These are phyloP conservation scores for Nephotettix cincticeps DNA, from an alignment of 1,140 invertebrate species.

Conservation along the genomic window DNA sequence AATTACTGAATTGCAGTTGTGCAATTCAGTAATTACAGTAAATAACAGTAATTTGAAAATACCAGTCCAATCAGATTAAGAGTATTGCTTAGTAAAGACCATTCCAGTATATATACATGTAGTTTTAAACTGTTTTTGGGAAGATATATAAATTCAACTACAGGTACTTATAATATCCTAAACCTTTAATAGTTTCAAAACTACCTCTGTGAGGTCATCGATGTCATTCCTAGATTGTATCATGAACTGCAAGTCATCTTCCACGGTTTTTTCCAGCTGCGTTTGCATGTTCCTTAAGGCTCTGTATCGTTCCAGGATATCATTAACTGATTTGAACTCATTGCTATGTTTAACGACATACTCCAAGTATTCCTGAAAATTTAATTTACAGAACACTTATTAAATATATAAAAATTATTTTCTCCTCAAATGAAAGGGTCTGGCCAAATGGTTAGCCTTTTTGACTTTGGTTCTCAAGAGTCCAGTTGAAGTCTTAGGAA, in stretches of 20 bases:
- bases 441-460: not conserved
- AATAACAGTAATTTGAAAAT: no score
- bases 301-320: constrained; percentile 5
- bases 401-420: not conserved
- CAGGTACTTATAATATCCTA: no score
- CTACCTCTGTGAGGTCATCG: constrained; percentile 7
- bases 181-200: no score
- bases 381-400: not conserved
- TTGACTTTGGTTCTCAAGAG: not conserved
- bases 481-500: not conserved
- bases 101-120: no score
- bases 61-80: no score
- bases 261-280: not conserved
- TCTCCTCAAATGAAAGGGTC: not conserved
- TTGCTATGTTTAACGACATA: not conserved
- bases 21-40: no score
- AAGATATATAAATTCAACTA: no score
- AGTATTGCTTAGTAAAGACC: no score
- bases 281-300: constrained; percentile 5
- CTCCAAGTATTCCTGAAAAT: not conserved
- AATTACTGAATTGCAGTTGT: no score
- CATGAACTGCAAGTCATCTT: constrained; percentile 9
- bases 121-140: no score
- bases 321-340: not conserved
- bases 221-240: constrained; percentile 10